Evolutionary conservation across 1,140 invertebrate species (phyloP).

Genomic region (honey bee (Apis mellifera)): DNA sequence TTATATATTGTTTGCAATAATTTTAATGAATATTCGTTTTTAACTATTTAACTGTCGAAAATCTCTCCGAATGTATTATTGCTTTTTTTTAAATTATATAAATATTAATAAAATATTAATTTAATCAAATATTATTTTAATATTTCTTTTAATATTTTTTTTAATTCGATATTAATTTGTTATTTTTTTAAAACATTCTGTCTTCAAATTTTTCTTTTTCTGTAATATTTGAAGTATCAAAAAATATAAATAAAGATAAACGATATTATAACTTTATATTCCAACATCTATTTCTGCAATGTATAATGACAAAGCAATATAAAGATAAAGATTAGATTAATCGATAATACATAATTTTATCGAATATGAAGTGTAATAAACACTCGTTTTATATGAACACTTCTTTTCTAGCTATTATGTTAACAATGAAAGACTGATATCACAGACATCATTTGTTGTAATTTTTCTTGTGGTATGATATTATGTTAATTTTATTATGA

Average conservation of each 20-base stretch:
- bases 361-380: not conserved
- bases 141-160: no score
- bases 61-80: no score
- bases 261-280: not conserved
- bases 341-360: not conserved
- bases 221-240: not conserved
- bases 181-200: no score
- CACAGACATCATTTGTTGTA: not conserved
- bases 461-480: not conserved
- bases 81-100: no score
- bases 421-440: not conserved
- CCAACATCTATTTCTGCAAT: not conserved
- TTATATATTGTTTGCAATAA: no score
- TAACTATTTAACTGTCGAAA: no score
- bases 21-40: no score
- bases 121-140: no score
- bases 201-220: no score
- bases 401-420: not conserved
- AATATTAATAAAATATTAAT: no score
- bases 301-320: not conserved
- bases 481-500: not conserved
- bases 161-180: not conserved
- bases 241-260: not conserved
- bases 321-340: conserved; percentile 33
- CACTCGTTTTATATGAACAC: not conserved